Evolutionary conservation across 2,113 vertebrate species (phyloP), one percentile per base, ranked within the genome.

Genomic region (Terrapene triunguis): DNA sequence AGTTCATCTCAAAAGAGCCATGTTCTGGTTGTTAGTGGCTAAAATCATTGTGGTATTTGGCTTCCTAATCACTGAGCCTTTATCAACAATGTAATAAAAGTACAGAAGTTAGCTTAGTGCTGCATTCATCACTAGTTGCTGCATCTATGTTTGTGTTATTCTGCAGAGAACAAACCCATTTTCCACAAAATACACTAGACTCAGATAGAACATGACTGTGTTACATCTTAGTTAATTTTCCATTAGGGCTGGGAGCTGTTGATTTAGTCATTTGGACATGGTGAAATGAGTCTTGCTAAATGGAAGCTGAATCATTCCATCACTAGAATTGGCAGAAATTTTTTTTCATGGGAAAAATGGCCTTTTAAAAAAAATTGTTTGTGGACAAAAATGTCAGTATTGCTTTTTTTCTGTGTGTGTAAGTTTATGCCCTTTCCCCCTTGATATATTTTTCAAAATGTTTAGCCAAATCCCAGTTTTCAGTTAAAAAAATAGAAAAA

Each of bases 121-220:
- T 0, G 0, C 27, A 89, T 55, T 82, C 10, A 47, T 35, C 13
- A 47, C 0, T 0, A 91, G 5, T 29, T 48, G 84, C 5, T 0
- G 0, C 17, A 6, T 82, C 85, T 74, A 29, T 29, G 57, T 59
- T 59, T 54, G 53, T 54, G 21, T 54, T 74, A 17, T 90, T 87
- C 50, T 17, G 6, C 22, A 14, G 24, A 44, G 47, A 92, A 80
- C 10, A 93, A 74, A 85, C 59, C 10, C 59, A 44, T 79, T 89
- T 84, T 92, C 88, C 51, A 55, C 7, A 42, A 54, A 65, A 80
- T 11, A 4, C 55, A 19, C 1, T 6, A 14, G 84, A 74, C 22
- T 59, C 57, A 59, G 5, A 48, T 42, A 27, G 54, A 91, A 82
- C 25, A 81, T 21, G 83, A 69, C 21, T 54, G 9, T 0, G 0